Evolutionary conservation across 2,888 invertebrate species (phyloP), one percentile per base, ranked within the genome.

Genomic region (Epinotia demarniana): DNA sequence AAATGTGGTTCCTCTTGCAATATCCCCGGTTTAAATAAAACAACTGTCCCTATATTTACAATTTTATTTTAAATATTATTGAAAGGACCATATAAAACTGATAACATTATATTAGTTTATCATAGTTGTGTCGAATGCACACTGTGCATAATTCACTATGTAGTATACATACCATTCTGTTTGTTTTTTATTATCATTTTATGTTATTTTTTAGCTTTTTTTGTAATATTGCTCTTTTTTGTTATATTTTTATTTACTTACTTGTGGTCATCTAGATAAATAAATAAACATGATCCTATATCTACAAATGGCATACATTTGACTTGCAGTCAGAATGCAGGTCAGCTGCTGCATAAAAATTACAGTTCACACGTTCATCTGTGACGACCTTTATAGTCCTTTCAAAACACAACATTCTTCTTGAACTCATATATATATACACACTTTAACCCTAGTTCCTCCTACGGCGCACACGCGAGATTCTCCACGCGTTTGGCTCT

Each of bases 401-500:
- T 46, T 3, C n/a, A 53, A 53, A n/a, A 16, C 5, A 49, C 49
- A 27, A 33, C 13, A 27, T 53, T 53, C 61, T 49, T 70, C 55
- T 46, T 39, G 13, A 60, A 57, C 19, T 19, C 43, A 19, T 43
- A 2, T 12, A 3, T 11, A 19, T n/a, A 55, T 49, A 46, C 6
- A 39, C 12, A 62, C 3, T 13, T 58, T 16, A n/a, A 1, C 27
- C 49, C 82, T 96, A 98, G 95, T 98, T 98, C 82, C 98, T 95
- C 85, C 98, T 95, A 84, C 98, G 95, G 67, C 98, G 95, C 39
- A 98, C 98, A 80, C 98, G 94, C 0, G 99, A 99, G 94, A 99
- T 99, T 90, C 99, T 96, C 99, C 99, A 99, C 0, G 99, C 98
- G 89, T 99, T 99, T 0, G 99, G 98, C 89, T 99, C 99, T 90